A percentile compares a stretch with the other conserved stretches of the same genome.
phyloP scores from a whole-genome alignment of 2,797 vertebrate genomes.

The Eremophila alpestris region DNA sequence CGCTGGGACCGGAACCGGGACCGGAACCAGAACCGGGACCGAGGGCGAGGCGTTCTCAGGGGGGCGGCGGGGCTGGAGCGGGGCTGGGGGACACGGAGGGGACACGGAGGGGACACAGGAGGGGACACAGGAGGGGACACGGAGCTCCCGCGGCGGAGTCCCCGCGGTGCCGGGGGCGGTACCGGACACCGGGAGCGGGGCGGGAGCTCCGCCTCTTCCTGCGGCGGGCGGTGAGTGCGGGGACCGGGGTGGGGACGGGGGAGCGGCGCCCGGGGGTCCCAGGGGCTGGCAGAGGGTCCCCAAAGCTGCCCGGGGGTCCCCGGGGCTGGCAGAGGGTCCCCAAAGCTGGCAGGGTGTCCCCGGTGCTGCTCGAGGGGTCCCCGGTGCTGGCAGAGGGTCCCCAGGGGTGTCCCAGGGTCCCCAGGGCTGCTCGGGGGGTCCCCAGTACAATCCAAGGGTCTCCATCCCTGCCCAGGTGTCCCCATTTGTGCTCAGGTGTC shows the following conservation, averaged over 20 bases:
- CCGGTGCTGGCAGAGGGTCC: neutral
- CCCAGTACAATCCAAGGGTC: neutral
- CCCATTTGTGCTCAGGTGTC: neutral
- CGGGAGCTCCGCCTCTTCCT: conserved; percentile 14
- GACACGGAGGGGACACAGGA: neutral
- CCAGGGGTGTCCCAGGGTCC: too few relatives aligned
- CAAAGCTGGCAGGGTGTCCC: fast-evolving
- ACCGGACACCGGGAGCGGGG: neutral
- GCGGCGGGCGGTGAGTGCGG: neutral
- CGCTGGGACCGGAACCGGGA: neutral
- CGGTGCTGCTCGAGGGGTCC: neutral
- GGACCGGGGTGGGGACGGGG: neutral
- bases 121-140: neutral
- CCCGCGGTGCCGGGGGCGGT: neutral
- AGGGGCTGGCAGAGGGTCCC: fast-evolving
- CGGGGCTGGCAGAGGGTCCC: fast-evolving
- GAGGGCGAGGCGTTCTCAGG: too few relatives aligned
- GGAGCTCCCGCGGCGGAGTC: fast-evolving
- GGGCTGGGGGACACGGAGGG: neutral
- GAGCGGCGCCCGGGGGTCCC: neutral
- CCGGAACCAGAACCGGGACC: too few relatives aligned
- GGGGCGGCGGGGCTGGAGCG: neutral
- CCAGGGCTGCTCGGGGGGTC: neutral
- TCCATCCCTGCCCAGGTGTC: neutral
- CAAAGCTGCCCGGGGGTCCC: fast-evolving